Evolutionary conservation across 2,797 vertebrate species (phyloP), one percentile per base, ranked within the genome.

Genomic region (Cygnus olor): DNA sequence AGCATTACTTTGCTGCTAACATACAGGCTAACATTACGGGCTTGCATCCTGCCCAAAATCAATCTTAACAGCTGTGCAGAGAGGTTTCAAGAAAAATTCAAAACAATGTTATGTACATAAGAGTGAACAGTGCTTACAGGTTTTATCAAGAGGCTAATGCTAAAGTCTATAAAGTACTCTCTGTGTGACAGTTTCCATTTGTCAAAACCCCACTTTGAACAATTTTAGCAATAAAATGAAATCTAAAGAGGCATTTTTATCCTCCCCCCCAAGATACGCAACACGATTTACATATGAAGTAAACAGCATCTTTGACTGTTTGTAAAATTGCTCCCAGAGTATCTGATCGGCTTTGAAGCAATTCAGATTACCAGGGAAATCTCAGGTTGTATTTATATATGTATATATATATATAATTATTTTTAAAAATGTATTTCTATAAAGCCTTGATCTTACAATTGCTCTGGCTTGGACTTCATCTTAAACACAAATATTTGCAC

Each of bases 401-500:
- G 66, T 30, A 9, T 10, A 38, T 27, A 19, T 32, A n/a, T 34
- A 36, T 14, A 36, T 14, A 51, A 47, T 47, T 49, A 14, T 51
- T 49, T 49, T 49, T 24, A 7, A 4, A 2, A 40, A 30, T 25
- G 10, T n/a, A 79, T n/a, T 45, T 77, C 30, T 49, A 13, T 51
- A 51, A 73, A 85, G 20, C 12, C 21, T 79, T 76, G 8, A 70
- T 77, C 32, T 80, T 65, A 72, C 6, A 45, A 20, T 74, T 69
- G 49, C 13, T 74, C 21, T n/a, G 22, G 19, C 8, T 15, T 76
- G 14, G 58, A 44, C 4, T 71, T 71, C 32, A 18, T 24, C 44
- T 66, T 70, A 80, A 85, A 92, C 42, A 70, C 36, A 91, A 88
- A 51, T 74, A 89, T 80, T 90, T 90, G 16, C 58, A 28, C n/a